Evolutionary conservation across 2,888 invertebrate genomes (phyloP), one percentile per base, ranked within the genome.

Genomic region (Abscondita cerata): DNA sequence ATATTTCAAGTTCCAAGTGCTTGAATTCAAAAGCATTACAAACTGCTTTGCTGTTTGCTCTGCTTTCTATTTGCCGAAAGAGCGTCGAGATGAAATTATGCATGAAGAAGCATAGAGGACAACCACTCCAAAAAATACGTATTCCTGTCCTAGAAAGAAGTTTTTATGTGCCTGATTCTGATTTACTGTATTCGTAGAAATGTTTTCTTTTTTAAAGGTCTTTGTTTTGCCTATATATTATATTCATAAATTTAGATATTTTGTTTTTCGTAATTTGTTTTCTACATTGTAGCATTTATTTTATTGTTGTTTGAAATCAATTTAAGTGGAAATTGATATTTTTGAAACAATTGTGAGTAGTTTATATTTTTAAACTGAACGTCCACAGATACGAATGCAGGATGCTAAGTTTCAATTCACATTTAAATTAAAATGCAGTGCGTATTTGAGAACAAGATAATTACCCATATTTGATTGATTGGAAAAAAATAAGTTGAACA

Each of bases 31-130:
- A 56, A 56, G 56, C 56, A 50, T 50, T 56, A 56, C 56, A 56
- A 56, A 56, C 56, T 34, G 48, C 56, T 48, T 50, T 56, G 56
- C 56, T 56, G 31, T 56, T 56, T 56, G 50, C 56, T 56, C 41
- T 56, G 36, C 56, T 56, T 56, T 56, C 56, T 56, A 56, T 56
- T 38, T 56, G 48, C 56, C 40, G 56, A 50, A 50, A 56, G 56
- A 56, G 50, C 48, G 56, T 56, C 56, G 56, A 40, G 56, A 56
- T 50, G 50, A 56, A 56, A 56, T 56, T 56, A 56, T 56, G 56
- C 56, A 56, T 56, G 50, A 56, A 55, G 36, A 55, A 56, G 56
- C 33, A 54, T 56, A 50, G 50, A 56, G 31, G 48, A 56, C 56
- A 56, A 50, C 56, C 56, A 56, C 56, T 56, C 47, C 56, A 48